These are phyloP conservation scores for Spodoptera exigua DNA, from an alignment of 2,888 invertebrate species.

Conservation along the genomic window DNA sequence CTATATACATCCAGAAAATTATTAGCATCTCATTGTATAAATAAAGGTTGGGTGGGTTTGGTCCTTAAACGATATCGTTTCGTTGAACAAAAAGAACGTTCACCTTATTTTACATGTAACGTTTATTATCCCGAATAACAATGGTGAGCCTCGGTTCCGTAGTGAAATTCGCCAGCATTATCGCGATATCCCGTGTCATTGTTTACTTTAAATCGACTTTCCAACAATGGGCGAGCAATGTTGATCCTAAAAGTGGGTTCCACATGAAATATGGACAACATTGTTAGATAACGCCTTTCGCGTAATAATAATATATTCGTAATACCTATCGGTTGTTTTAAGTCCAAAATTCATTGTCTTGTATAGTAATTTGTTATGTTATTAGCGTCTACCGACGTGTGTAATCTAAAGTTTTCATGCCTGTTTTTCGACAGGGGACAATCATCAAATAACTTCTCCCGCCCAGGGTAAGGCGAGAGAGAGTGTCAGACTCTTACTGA, in stretches of 20 bases:
- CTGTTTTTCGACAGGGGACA: no score
- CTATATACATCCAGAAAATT: no score
- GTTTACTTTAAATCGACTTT: constrained; percentile 61
- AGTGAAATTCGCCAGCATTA: constrained; percentile 47
- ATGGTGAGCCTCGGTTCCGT: constrained; percentile 46
- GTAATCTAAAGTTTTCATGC: constrained; percentile 36
- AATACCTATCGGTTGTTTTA: constrained; percentile 25
- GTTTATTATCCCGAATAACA: constrained; percentile 49
- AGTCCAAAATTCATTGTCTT: constrained; percentile 42
- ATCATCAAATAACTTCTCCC: no score
- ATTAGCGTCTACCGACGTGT: constrained; percentile 30
- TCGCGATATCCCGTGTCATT: constrained; percentile 60
- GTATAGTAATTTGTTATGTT: constrained; percentile 32
- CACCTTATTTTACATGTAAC: constrained; percentile 24
- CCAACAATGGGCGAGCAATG: constrained; percentile 45
- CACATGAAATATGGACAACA: constrained; percentile 41
- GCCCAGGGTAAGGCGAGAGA: no score
- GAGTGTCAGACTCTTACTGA: no score
- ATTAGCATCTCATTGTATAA: no score
- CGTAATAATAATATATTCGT: constrained; percentile 16
- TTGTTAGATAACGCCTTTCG: constrained; percentile 24
- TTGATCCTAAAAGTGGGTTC: constrained; percentile 35
- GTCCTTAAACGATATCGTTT: constrained; percentile 12
- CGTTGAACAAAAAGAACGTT: background rate
- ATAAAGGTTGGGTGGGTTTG: no score